Base-by-base conservation (phyloP, 2,888 invertebrate genomes). In the Carpatolechia fugitivella region DNA sequence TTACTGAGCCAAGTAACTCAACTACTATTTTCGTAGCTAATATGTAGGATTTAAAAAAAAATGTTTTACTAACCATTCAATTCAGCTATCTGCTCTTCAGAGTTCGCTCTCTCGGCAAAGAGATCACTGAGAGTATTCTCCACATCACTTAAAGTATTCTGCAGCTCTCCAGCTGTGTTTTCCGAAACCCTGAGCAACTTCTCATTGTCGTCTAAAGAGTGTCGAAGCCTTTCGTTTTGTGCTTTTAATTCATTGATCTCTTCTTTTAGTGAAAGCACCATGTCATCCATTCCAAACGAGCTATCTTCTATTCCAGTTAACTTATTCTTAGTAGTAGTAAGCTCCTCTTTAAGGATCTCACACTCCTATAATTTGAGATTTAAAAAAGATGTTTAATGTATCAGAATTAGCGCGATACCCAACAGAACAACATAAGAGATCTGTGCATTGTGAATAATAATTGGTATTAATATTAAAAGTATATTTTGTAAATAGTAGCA, bases 121-220 rank as follows among this genome's bases (percentile, higher is more conserved):
- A 78, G 81, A 72, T 89, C 91, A 58, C 94, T 94, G 59, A 93
- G 93, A 74, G 95, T 95, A 57, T 95, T 93, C 74, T 96, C 96
- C 44, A 96, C 91, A 44, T 89, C 91, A 0, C 94, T 92, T 59
- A 93, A 92, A 60, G 95, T 95, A 56, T 94, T 93, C 78, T 96
- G 96, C 61, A 96, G 84, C 41, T 96, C 95, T 67, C 96, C 95
- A 0, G 96, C 95, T 0, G 96, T 95, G 68, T 93, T 94, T 78
- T 96, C 96, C 40, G 96, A 91, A 71, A 96, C 93, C 74, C 92
- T 68, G 1, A 90, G 78, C 46, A 90, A 66, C 60, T 89, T 90
- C 58, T 90, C 89, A 66, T 89, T 92, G 92, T 91, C 94, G 92
- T 86, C 96, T 92, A 70, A 94, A 71, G 74, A 91, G 60, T 79